Evolutionary conservation across 2,113 vertebrate genomes (phyloP).

Genomic region (Synchiropus splendidus): DNA sequence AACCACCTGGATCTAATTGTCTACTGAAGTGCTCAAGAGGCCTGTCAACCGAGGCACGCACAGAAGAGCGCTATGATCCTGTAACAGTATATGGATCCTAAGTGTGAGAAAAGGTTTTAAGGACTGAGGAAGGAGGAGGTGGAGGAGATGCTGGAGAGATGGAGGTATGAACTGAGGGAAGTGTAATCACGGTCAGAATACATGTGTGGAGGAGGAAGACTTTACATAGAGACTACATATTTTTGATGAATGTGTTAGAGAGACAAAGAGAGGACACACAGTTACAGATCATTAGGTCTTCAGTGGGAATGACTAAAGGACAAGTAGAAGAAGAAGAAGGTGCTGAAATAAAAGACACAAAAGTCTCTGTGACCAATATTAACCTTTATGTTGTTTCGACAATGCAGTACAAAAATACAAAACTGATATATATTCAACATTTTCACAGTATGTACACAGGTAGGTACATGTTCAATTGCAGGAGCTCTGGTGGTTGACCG

Average conservation of each 20-base stretch:
- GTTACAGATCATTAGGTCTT: too few relatives aligned
- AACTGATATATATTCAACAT: constrained; percentile 69
- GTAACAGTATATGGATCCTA: too few relatives aligned
- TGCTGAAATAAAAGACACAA: constrained; percentile 5
- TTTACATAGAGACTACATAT: too few relatives aligned
- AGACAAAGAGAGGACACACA: too few relatives aligned
- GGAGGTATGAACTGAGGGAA: too few relatives aligned
- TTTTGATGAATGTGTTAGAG: too few relatives aligned
- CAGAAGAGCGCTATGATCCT: constrained; percentile 5
- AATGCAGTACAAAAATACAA: constrained; percentile 76
- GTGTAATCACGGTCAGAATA: too few relatives aligned
- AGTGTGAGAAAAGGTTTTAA: too few relatives aligned
- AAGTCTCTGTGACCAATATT: constrained; percentile 26
- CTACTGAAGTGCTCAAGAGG: constrained; percentile 20
- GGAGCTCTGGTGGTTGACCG: background rate
- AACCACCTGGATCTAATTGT: constrained; percentile 35
- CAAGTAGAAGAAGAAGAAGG: background rate
- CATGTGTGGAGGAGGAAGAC: too few relatives aligned
- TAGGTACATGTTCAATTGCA: constrained; percentile 23
- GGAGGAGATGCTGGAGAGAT: too few relatives aligned
- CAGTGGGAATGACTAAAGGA: too few relatives aligned
- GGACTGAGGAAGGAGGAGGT: too few relatives aligned
- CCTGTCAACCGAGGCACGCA: constrained; percentile 35
- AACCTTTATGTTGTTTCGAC: constrained; percentile 55
- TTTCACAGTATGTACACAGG: constrained; percentile 69